Base-by-base conservation (phyloP, 2,888 invertebrate species). In the Timandra comae region DNA sequence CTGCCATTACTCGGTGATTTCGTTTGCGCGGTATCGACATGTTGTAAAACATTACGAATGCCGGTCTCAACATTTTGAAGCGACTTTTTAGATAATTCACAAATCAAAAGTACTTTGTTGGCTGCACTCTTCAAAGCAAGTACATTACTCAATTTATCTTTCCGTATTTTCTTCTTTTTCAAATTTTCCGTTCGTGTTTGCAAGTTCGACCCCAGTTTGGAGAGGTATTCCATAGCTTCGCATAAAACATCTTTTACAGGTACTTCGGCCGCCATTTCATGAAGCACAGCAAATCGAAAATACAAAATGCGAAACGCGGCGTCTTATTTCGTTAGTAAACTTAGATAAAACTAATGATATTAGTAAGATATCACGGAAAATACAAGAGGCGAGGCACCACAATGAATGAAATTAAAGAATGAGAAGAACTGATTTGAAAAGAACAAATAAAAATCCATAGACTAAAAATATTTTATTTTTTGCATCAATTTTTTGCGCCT, bases 81-180 rank as follows among this genome's bases (percentile, higher is more conserved):
- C 0, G 86, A 84, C 49, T 78, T 81, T 57, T 78, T 84, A 24
- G 86, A 85, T 43, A 85, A 61, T 49, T 82, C 72, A 49, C 86
- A 86, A 41, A 86, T 81, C 8, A 75, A 49, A 26, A 85, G 63
- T 4, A 86, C 73, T 54, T 85, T 86, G 33, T 57, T 65, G 3
- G 79, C 79, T 5, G 78, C 77, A 57, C 78, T 82, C 41, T 75
- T 70, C 1, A 86, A 64, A 10, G 82, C 82, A 38, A 81, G 74
- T 1, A 63, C 43, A 52, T 80, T 84, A 47, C 53, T 68, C 30
- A 86, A 49, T 33, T 75, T 81, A 4, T 67, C 68, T 50, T 64
- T 74, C 19, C 56, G 49, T 40, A 85, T 75, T 56, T 64, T 72
- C 41, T 77, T 80, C 20, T 74, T 66, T 41, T 67, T 77, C 6